Conservation (phyloP, 2,888 invertebrate species). For the Agonopterix heracliana region DNA sequence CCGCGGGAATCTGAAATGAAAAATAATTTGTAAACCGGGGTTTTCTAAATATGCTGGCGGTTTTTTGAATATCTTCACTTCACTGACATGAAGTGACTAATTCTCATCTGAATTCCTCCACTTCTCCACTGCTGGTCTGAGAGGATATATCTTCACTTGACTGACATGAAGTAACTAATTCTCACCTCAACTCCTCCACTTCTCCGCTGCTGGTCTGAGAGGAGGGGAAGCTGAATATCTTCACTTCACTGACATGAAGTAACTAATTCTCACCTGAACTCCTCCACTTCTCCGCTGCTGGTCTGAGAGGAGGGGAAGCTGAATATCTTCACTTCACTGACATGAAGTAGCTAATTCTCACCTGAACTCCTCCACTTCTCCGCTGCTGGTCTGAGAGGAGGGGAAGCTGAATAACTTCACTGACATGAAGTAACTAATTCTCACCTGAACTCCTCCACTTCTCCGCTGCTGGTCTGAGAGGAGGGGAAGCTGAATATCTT, state of each 20-base stretch:
- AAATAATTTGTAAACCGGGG: neutral
- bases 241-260: constrained; percentile 95
- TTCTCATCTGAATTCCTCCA: too few relatives aligned
- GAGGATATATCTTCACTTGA: too few relatives aligned
- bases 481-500: constrained; percentile 93
- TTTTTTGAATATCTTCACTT: too few relatives aligned
- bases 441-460: constrained; percentile 85
- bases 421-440: neutral
- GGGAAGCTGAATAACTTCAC: too few relatives aligned
- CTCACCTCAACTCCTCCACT: constrained; percentile 83
- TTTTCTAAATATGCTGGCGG: neutral
- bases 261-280: too few relatives aligned
- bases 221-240: constrained; percentile 91
- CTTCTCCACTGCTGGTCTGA: too few relatives aligned
- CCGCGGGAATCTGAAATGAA: constrained; percentile 82
- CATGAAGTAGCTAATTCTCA: too few relatives aligned
- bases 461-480: constrained; percentile 85
- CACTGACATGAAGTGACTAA: too few relatives aligned
- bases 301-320: too few relatives aligned
- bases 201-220: constrained; percentile 87
- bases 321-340: too few relatives aligned
- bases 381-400: too few relatives aligned
- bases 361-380: too few relatives aligned
- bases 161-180: neutral
- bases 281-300: constrained; percentile 93